phyloP scores from a whole-genome alignment of 2,797 vertebrate genomes.

The Dryobates pubescens region DNA sequence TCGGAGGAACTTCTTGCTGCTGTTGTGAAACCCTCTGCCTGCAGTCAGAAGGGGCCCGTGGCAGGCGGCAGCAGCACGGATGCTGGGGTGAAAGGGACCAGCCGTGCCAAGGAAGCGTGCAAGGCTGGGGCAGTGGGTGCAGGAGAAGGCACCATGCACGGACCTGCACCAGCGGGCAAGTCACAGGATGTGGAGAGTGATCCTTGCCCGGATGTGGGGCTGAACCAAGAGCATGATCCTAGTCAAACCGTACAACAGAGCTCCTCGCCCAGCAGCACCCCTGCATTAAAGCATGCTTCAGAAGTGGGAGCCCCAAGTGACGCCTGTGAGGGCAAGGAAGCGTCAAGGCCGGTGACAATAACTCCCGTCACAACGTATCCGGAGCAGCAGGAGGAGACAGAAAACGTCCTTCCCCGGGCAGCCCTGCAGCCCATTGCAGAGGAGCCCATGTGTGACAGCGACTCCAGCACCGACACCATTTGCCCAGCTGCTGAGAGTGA shows the following conservation, averaged over 20 bases:
- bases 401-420: not conserved
- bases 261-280: not conserved
- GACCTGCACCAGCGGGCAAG: not conserved
- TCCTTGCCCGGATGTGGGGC: fast-evolving
- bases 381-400: not conserved
- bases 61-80: not conserved
- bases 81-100: not conserved
- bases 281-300: not conserved
- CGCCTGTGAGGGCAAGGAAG: not conserved
- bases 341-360: not conserved
- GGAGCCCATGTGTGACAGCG: slow-evolving; percentile 50
- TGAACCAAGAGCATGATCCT: not conserved
- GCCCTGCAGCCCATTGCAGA: slow-evolving; percentile 51
- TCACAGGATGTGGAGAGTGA: not conserved
- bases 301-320: not conserved
- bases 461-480: slow-evolving; percentile 44
- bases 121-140: not conserved
- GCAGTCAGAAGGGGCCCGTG: not conserved
- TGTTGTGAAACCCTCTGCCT: slow-evolving; percentile 1
- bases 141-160: not conserved
- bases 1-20: not conserved
- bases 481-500: not conserved
- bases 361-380: not conserved
- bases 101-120: not conserved
- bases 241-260: not conserved